These are phyloP conservation scores for Scomber colias DNA, from an alignment of 2,113 vertebrate genomes.

Conservation along the genomic window DNA sequence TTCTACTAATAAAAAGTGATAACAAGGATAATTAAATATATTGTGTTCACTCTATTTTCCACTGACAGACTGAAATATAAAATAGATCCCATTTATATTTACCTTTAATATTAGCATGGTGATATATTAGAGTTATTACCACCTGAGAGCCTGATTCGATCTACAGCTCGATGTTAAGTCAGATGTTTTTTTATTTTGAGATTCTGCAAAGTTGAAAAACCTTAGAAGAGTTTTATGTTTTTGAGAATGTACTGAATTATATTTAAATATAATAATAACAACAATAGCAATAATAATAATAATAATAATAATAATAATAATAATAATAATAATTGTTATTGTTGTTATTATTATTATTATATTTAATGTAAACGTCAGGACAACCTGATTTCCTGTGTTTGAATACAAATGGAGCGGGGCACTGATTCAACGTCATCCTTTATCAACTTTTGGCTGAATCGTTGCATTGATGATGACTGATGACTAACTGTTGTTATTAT, in stretches of 20 bases:
- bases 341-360: no score
- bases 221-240: background rate
- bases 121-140: background rate
- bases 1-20: background rate
- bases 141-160: slow-evolving; percentile 9
- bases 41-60: background rate
- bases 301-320: no score
- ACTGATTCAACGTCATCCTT: background rate
- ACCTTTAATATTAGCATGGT: background rate
- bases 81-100: no score
- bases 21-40: background rate
- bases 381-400: no score
- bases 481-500: no score
- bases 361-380: no score
- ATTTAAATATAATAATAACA: no score
- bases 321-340: no score
- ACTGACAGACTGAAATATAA: background rate
- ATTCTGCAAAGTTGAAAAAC: background rate
- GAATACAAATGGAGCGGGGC: no score
- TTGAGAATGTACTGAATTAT: background rate
- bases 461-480: no score
- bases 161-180: background rate
- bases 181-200: background rate
- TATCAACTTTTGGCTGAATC: no score
- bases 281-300: no score